phyloP scores from a whole-genome alignment of 2,888 invertebrate genomes.

The Bugulina stolonifera region DNA sequence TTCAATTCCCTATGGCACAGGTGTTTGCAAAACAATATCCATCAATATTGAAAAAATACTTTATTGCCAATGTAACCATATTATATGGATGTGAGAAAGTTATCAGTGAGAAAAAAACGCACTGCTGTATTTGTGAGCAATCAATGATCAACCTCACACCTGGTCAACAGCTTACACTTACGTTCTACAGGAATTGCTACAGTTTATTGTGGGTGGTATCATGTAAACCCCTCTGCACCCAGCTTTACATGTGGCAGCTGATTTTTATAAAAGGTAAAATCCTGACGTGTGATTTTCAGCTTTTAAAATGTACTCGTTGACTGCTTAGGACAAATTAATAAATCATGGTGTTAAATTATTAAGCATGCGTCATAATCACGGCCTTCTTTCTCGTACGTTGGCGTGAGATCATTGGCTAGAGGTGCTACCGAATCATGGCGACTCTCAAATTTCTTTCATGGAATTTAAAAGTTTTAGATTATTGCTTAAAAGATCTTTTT shows the following conservation, averaged over 20 bases:
- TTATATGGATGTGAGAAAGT: background rate
- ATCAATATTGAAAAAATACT: background rate
- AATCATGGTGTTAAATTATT: slow-evolving; percentile 22
- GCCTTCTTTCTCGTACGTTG: background rate
- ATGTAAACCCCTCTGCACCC: too few species aligned
- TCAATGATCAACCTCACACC: background rate
- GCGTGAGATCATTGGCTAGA: background rate
- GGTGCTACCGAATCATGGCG: too few species aligned
- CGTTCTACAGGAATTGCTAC: too few species aligned
- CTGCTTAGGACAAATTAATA: background rate
- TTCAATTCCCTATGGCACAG: background rate
- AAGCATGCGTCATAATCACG: background rate
- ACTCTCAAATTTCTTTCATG: too few species aligned
- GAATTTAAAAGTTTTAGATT: too few species aligned
- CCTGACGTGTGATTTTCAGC: slow-evolving; percentile 25
- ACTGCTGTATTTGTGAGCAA: background rate
- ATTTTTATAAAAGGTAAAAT: background rate
- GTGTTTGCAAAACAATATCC: background rate
- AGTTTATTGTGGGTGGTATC: too few species aligned
- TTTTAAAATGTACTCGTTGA: slow-evolving; percentile 15
- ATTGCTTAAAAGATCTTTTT: too few species aligned
- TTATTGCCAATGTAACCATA: background rate
- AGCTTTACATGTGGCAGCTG: too few species aligned
- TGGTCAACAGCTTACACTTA: background rate
- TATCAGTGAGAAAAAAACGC: too few species aligned